Evolutionary conservation across 2,113 vertebrate genomes (phyloP).

Genomic region (Dicaeum eximium): DNA sequence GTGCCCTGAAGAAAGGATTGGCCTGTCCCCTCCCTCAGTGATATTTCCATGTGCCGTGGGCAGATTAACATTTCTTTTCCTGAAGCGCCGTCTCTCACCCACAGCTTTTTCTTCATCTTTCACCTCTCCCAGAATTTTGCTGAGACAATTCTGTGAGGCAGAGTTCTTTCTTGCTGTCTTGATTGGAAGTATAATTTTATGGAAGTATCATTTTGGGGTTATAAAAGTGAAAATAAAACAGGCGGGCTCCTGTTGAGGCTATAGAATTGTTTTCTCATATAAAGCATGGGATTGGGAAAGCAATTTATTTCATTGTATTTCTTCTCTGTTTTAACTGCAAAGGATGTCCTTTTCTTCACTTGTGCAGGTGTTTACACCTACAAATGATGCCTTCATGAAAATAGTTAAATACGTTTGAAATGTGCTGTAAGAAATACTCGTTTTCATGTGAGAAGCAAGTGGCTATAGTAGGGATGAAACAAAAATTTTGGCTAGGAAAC

Average conservation of each 20-base stretch:
- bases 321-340: not conserved
- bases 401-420: not conserved
- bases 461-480: not conserved
- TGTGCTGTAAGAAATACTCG: not conserved
- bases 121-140: not conserved
- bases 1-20: too few relatives aligned
- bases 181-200: constrained; percentile 11
- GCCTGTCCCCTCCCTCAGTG: fast-evolving
- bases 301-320: not conserved
- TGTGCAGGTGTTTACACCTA: not conserved
- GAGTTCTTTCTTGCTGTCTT: not conserved
- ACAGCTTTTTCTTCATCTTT: not conserved
- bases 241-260: not conserved
- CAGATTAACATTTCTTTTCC: not conserved
- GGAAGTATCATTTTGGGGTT: not conserved
- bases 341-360: not conserved
- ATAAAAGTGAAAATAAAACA: constrained; percentile 26
- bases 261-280: not conserved
- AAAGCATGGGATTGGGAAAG: not conserved
- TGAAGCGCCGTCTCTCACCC: not conserved
- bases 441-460: not conserved
- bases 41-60: fast-evolving
- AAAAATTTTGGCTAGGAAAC: not conserved
- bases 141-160: not conserved
- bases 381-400: not conserved